Evolutionary conservation across 2,113 vertebrate species (phyloP), one percentile per base, ranked within the genome.

Genomic region (Osmerus eperlanus): DNA sequence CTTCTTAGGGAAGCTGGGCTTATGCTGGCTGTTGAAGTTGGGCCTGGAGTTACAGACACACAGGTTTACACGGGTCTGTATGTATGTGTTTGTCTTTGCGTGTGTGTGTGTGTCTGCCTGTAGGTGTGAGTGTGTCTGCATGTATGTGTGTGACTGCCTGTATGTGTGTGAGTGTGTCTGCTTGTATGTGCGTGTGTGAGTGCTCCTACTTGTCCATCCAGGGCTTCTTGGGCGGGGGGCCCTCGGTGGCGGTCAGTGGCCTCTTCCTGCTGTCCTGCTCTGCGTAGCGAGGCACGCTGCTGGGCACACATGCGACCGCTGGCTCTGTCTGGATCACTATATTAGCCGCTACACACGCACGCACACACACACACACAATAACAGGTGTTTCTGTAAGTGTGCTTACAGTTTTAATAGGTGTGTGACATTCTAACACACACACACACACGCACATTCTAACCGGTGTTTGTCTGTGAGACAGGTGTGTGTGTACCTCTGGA

Each of bases 241-340:
- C 96, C 12, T 98, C 95, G 67, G 90, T 71, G 74, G 82, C 82
- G 16, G 93, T 91, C 60, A 94, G 79, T 52, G 88, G 82, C 80
- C 97, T 93, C 79, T 98, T 98, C 75, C 97, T 93, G 86, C 72
- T 93, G 73, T 98, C 95, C 72, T 94, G 94, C 74, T 99, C 96
- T 1, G 94, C 93, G 68, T 95, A 95, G 87, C 95, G 92, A n/a
- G 92, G 90, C 79, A 90, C 91, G 71, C 86, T 93, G 77, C 91
- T 93, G 75, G 94, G 90, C 65, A 87, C 77, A 64, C 90, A 92
- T 55, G 93, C 88, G 78, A 88, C 86, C 14, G 91, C 90, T 51
- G 95, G 95, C 76, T 98, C 96, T 0, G 95, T 97, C 87, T 97
- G 95, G 79, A 97, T 98, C 79, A 98, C 93, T 60, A 98, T 97